Base-by-base conservation (phyloP, 2,113 vertebrate species). In the Pachycephala philippinensis region DNA sequence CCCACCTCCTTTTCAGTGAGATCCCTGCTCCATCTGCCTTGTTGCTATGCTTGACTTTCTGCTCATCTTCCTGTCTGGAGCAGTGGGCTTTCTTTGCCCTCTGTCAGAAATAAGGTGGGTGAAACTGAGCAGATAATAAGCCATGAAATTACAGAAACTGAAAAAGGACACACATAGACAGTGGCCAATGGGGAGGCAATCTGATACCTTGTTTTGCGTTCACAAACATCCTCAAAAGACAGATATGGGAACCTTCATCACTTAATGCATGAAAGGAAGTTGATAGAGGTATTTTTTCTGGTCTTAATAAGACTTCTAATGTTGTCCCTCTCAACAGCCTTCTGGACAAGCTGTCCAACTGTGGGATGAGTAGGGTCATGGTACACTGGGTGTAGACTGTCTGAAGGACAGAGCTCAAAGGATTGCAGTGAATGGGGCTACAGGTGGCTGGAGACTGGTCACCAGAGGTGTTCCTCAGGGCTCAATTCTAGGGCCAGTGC, bases 71-170 rank as follows among this genome's bases (percentile, higher is more conserved):
- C 15, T 27, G 18, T 47, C 49, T 2, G 1, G 26, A 65, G 15
- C 7, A 60, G 54, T 11, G 13, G 40, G 26, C 45, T 22, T 7
- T 90, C 0, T 0, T 31, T 78, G 20, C 7, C 69, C 21, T 26
- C 20, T 45, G 13, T 15, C 40, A 57, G 59, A 50, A 63, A 71
- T 17, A 42, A 52, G 27, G 31, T n/a, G 6, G 2, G 11, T 57
- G 21, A 66, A 81, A 61, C 22, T 18, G 40, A 42, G 30, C 4
- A 20, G 30, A 31, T 1, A 6, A n/a, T 24, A 39, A 66, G 5
- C 7, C 15, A 30, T 28, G 47, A 81, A 52, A 81, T 70, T 15
- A 14, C 11, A 37, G 17, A 53, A 31, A 42, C 11, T 45, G 10
- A 75, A 70, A 70, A 54, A 52, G 5, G 9, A 47, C 7, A 66